phyloP scores from a whole-genome alignment of 2,888 invertebrate species.

The Chloroclysta siterata region DNA sequence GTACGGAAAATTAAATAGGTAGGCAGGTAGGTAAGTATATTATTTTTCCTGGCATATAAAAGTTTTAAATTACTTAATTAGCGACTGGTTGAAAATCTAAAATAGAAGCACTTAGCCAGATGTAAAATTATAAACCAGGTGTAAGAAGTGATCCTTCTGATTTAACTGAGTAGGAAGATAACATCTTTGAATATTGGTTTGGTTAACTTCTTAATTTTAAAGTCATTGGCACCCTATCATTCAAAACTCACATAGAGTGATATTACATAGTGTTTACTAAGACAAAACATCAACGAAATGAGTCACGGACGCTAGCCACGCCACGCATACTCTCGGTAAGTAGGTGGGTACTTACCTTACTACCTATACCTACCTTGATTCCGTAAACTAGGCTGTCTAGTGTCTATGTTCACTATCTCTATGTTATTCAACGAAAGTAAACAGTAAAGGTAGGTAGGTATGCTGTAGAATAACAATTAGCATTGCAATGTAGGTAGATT shows the following conservation, averaged over 20 bases:
- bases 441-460: slow-evolving; percentile 57
- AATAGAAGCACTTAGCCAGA: too few relatives aligned
- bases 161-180: too few relatives aligned
- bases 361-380: slow-evolving; percentile 54
- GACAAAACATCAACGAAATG: slow-evolving; percentile 56
- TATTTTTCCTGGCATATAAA: too few relatives aligned
- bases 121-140: too few relatives aligned
- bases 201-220: too few relatives aligned
- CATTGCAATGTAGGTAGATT: too few relatives aligned
- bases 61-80: too few relatives aligned
- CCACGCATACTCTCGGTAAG: slow-evolving; percentile 49
- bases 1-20: too few relatives aligned
- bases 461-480: slow-evolving; percentile 80
- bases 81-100: too few relatives aligned
- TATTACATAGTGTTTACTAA: slow-evolving; percentile 37
- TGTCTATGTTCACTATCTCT: slow-evolving; percentile 54
- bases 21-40: too few relatives aligned
- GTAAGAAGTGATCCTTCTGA: too few relatives aligned
- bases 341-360: not conserved
- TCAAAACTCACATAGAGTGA: not conserved
- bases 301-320: slow-evolving; percentile 56
- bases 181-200: too few relatives aligned
- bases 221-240: not conserved
- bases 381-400: slow-evolving; percentile 61
- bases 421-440: slow-evolving; percentile 81